Evolutionary conservation across 2,797 vertebrate species (phyloP).

Genomic region (Pseudomugil gertrudae): DNA sequence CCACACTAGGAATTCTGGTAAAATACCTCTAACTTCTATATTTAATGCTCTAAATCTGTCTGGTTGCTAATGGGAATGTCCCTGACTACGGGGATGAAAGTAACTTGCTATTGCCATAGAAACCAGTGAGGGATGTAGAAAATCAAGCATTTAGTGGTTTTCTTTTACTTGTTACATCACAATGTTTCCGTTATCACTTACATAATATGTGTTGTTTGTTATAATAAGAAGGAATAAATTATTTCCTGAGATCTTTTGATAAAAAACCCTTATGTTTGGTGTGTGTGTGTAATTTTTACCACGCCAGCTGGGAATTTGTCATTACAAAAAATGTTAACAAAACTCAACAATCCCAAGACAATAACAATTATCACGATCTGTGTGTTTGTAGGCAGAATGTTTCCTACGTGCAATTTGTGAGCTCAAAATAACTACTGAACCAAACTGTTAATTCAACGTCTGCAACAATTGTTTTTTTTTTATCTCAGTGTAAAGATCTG

Average conservation of each 20-base stretch:
- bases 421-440: conserved; percentile 62
- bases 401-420: conserved; percentile 46
- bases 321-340: conserved; percentile 7
- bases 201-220: conserved; percentile 35
- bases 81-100: conserved; percentile 49
- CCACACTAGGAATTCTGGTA: conserved; percentile 33
- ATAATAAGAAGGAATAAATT: neutral
- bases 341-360: conserved; percentile 12
- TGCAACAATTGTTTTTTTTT: conserved; percentile 50
- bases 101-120: conserved; percentile 47
- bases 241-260: neutral
- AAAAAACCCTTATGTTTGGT: conserved; percentile 3
- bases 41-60: conserved; percentile 29
- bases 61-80: conserved; percentile 48
- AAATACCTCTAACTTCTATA: conserved; percentile 41
- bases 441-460: conserved; percentile 52
- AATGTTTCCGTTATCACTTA: conserved; percentile 41
- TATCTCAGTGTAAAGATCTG: conserved; percentile 32
- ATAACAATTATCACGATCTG: conserved; percentile 45
- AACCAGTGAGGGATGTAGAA: conserved; percentile 45
- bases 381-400: conserved; percentile 54
- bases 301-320: neutral
- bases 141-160: conserved; percentile 50
- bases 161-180: conserved; percentile 51
- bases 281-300: neutral